Evolutionary conservation across 2,888 invertebrate genomes (phyloP).

Genomic region (Orchesella flavescens): DNA sequence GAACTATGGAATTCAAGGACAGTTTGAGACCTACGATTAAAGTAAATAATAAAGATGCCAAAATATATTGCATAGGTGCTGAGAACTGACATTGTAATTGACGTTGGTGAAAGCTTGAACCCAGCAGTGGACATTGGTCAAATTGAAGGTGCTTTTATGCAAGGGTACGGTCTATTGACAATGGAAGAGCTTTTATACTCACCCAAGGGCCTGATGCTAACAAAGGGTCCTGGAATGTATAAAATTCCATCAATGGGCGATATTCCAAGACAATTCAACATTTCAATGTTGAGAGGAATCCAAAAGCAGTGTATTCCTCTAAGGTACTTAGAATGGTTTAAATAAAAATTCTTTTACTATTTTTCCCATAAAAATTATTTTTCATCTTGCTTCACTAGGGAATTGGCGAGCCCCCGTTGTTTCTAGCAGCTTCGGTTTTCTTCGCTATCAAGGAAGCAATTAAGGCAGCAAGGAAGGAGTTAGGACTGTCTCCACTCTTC

Average conservation of each 20-base stretch:
- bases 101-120: slow-evolving; percentile 94
- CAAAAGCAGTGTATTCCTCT: slow-evolving; percentile 93
- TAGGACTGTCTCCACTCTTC: slow-evolving; percentile 79
- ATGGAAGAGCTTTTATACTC: slow-evolving; percentile 92
- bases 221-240: slow-evolving; percentile 93
- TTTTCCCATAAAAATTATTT: too few relatives aligned
- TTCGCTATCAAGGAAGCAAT: slow-evolving; percentile 94
- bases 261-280: slow-evolving; percentile 93
- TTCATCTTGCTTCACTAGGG: too few relatives aligned
- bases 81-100: slow-evolving; percentile 96
- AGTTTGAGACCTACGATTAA: too few relatives aligned
- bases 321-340: too few relatives aligned
- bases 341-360: too few relatives aligned
- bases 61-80: slow-evolving; percentile 78
- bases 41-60: too few relatives aligned
- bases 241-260: slow-evolving; percentile 95
- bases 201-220: slow-evolving; percentile 85
- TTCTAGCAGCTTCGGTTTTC: slow-evolving; percentile 89
- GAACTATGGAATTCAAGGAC: too few relatives aligned
- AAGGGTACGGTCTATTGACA: slow-evolving; percentile 94
- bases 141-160: slow-evolving; percentile 95
- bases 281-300: slow-evolving; percentile 93
- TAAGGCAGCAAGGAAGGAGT: slow-evolving; percentile 83
- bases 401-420: slow-evolving; percentile 95
- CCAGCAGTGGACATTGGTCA: slow-evolving; percentile 97